phyloP scores from a whole-genome alignment of 1,140 invertebrate genomes.

The Sarcophaga peregrina region DNA sequence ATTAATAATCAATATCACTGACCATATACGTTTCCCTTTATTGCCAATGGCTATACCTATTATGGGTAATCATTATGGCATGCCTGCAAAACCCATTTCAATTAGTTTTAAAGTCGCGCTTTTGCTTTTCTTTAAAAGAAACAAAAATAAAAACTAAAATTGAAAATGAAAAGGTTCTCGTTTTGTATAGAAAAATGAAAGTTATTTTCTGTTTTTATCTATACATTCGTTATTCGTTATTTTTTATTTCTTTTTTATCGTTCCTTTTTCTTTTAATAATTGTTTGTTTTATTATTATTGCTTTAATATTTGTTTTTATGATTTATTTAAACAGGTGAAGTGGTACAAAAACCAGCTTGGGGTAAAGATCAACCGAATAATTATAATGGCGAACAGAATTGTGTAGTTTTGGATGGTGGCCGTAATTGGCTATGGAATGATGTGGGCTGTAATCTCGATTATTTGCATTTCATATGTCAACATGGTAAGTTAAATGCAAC shows the following conservation, averaged over 20 bases:
- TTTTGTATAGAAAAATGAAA: conserved; percentile 32
- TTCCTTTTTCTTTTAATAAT: background rate
- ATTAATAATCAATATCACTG: background rate
- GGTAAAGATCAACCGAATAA: conserved; percentile 95
- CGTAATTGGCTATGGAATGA: conserved; percentile 94
- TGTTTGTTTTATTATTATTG: background rate
- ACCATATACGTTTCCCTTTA: background rate
- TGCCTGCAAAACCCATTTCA: no score
- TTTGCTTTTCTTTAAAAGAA: no score
- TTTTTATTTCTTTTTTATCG: background rate
- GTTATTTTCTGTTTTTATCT: background rate
- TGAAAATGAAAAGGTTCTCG: background rate
- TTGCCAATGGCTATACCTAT: no score
- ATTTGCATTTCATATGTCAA: conserved; percentile 93
- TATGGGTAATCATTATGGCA: no score
- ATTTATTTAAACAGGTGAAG: conserved; percentile 71
- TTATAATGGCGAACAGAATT: conserved; percentile 95
- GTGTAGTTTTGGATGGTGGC: conserved; percentile 89
- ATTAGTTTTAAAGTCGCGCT: background rate
- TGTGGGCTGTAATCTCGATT: conserved; percentile 92
- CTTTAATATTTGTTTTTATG: background rate
- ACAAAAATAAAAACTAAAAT: no score
- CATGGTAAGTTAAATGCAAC: conserved; percentile 75
- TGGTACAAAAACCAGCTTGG: conserved; percentile 84
- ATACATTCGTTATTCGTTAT: background rate